A percentile compares a stretch with the other conserved stretches of the same genome.
phyloP scores from a whole-genome alignment of 2,113 vertebrate species.

The Polypterus senegalus region DNA sequence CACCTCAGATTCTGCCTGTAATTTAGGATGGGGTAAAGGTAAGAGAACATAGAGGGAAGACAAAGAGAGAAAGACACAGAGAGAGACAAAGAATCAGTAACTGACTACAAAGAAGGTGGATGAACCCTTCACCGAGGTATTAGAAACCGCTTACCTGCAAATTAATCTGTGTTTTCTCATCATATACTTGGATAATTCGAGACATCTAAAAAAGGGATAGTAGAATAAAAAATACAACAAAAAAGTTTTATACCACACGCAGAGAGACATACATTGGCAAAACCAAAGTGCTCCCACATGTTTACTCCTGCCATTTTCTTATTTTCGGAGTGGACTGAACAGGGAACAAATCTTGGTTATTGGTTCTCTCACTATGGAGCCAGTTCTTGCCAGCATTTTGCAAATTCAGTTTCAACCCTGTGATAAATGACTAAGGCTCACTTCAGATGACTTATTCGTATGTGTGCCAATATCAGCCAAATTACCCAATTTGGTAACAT shows the following conservation, averaged over 20 bases:
- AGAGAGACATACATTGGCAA: conserved; percentile 13
- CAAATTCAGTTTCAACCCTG: no score
- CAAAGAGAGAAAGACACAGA: background rate
- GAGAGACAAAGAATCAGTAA: conserved; percentile 35
- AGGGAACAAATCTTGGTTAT: no score
- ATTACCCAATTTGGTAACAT: no score
- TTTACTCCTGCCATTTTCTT: no score
- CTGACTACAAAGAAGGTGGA: conserved; percentile 37
- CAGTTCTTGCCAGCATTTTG: no score
- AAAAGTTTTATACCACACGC: conserved; percentile 45
- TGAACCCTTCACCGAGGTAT: conserved; percentile 78
- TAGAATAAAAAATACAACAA: conserved; percentile 76
- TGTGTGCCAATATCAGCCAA: no score
- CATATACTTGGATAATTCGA: conserved; percentile 99
- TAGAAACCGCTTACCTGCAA: conserved; percentile 91
- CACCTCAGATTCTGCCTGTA: conserved; percentile 92
- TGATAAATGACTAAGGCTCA: no score
- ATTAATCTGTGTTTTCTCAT: conserved; percentile 99
- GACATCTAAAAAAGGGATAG: conserved; percentile 99
- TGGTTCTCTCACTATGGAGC: no score
- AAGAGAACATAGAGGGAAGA: conserved; percentile 16
- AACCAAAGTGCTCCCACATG: no score
- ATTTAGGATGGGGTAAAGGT: conserved; percentile 21
- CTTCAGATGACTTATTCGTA: no score
- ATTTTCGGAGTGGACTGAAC: no score